Evolutionary conservation across 2,113 vertebrate genomes (phyloP), one percentile per base, ranked within the genome.

Genomic region (Phalacrocorax carbo): DNA sequence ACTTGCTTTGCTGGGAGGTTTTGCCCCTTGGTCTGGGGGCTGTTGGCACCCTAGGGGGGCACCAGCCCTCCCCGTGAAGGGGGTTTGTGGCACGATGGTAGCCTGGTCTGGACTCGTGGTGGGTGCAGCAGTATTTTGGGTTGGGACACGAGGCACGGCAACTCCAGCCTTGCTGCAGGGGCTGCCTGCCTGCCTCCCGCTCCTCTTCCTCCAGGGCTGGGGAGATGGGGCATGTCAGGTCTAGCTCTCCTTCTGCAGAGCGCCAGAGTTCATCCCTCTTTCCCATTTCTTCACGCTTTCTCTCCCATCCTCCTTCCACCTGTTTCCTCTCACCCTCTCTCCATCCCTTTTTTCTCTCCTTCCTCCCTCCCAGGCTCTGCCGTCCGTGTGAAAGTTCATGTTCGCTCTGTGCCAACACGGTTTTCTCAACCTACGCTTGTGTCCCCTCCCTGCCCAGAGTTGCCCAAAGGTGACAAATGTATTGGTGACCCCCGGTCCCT

Each of bases 361-460:
- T 52, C 75, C 95, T 96, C 73, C 26, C 66, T 87, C 96, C 81
- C 62, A 70, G 82, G 78, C 90, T 92, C 83, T 90, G 92, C 79
- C 29, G 84, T 98, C 97, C 27, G 55, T 40, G 83, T 97, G 97
- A 94, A 98, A 98, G 98, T 98, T 98, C 98, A 98, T 98, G 98
- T 99, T 98, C 98, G 94, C 98, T 97, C 97, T 97, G 98, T 98
- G 98, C 98, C 98, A 98, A 97, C 98, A 98, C 98, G 95, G 82
- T 98, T 98, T 97, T 94, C 97, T 96, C 76, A 58, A 79, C 88
- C 92, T 88, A 30, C 9, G 97, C 98, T 97, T 95, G 61, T 91
- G 84, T 89, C 92, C 88, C 73, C 66, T 87, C 92, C 83, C 65
- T 20, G 61, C 94, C 71, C 62, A 55, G 80, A 97, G 96, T 92